Percentiles rank a stretch among this genome's conserved stretches.
These are phyloP conservation scores for Drosophila bocqueti DNA, from an alignment of 1,140 invertebrate species.

Conservation along the genomic window DNA sequence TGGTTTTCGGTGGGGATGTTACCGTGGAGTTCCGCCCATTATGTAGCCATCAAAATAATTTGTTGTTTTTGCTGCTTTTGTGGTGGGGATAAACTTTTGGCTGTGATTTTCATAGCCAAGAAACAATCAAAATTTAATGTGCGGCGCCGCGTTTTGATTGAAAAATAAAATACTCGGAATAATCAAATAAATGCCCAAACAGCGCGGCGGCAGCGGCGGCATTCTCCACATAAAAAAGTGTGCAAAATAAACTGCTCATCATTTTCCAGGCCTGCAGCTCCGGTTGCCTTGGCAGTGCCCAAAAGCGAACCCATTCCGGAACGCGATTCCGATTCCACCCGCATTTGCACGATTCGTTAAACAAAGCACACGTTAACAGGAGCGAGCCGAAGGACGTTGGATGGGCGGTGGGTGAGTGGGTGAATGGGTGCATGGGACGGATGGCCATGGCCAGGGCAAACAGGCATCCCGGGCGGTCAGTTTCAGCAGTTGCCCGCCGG, in stretches of 20 bases:
- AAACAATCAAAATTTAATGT: constrained; percentile 83
- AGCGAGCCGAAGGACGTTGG: constrained; percentile 26
- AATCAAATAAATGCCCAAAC: constrained; percentile 76
- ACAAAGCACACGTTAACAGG: constrained; percentile 84
- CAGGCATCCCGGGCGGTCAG: constrained; percentile 55
- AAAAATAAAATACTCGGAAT: constrained; percentile 76
- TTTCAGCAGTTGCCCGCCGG: constrained; percentile 58
- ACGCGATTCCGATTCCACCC: constrained; percentile 63
- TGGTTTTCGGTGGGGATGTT: constrained; percentile 16
- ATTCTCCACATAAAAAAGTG: constrained; percentile 32
- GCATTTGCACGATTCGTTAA: constrained; percentile 85
- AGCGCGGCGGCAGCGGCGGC: constrained; percentile 9
- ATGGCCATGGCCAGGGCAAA: constrained; percentile 11
- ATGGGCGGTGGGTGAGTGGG: background rate
- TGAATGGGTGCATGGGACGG: background rate
- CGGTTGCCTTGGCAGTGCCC: constrained; percentile 22
- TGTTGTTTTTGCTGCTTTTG: constrained; percentile 38
- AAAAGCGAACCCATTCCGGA: constrained; percentile 23
- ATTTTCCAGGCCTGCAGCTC: constrained; percentile 29
- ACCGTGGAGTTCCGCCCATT: constrained; percentile 49
- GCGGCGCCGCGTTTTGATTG: constrained; percentile 77
- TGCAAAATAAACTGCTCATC: constrained; percentile 75
- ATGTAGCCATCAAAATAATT: constrained; percentile 79
- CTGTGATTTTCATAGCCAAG: constrained; percentile 74
- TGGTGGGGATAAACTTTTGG: constrained; percentile 55